Evolutionary conservation across 2,888 invertebrate genomes (phyloP), one percentile per base, ranked within the genome.

Genomic region (Athalia rosae): DNA sequence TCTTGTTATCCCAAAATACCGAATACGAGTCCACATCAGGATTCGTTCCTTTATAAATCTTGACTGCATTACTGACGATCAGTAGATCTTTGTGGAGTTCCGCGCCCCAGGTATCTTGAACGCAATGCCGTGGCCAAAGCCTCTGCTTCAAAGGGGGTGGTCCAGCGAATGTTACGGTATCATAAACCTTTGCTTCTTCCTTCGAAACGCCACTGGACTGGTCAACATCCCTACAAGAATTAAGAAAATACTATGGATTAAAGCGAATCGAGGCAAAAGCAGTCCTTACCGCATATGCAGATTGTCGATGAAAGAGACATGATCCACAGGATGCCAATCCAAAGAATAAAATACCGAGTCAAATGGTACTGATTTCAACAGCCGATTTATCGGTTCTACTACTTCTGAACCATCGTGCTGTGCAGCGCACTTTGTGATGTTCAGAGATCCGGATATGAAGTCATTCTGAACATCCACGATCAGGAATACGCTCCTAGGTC

Each of bases 401-500:
- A 98, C 97, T 93, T 97, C 97, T 76, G 94, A 93, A 82, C 97
- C 97, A 86, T 97, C 95, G 82, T 98, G 97, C 87, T 96, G 95
- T 15, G 98, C 98, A 79, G 96, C 96, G 90, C 98, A 98, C 87
- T 97, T 95, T 90, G 95, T 96, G 87, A 99, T 96, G 90, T 98
- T 96, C 84, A 99, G 93, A 6, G 97, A 96, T 62, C 99, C 99
- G 77, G 95, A 94, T 88, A 99, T 98, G 91, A 99, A 99, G 91
- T 99, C 99, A 90, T 99, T 99, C 92, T 99, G 99, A 47, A 99
- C 98, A 90, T 99, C 99, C 80, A 99, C 97, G 79, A 99, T 94
- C 81, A 99, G 92, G 89, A 99, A 95, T 43, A 96, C 98, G 88
- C 94, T 95, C 82, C 95, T 94, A 15, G 97, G 97, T 76, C 96